Percentiles rank a stretch among this genome's conserved stretches.
These are phyloP conservation scores for Monochamus saltuarius DNA, from an alignment of 1,140 invertebrate species.

Conservation along the genomic window DNA sequence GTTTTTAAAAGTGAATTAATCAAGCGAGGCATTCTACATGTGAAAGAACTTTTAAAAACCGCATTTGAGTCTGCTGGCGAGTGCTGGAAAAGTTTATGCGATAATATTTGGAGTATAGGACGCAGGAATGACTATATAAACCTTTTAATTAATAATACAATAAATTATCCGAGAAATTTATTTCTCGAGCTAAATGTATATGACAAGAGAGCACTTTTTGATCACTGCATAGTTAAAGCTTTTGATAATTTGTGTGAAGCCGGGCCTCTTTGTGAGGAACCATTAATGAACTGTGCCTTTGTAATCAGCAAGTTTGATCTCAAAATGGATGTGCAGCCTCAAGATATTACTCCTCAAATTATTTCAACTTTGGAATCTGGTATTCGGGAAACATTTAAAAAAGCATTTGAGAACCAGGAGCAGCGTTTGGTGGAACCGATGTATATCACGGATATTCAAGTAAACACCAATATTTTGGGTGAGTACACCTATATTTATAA, in stretches of 20 bases:
- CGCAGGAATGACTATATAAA: constrained; percentile 38
- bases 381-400: constrained; percentile 85
- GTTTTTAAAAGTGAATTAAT: constrained; percentile 34
- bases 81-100: constrained; percentile 45
- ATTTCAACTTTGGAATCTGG: constrained; percentile 27
- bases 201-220: constrained; percentile 38
- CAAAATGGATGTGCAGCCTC: constrained; percentile 77
- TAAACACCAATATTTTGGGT: constrained; percentile 92
- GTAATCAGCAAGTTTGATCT: constrained; percentile 90
- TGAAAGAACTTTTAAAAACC: constrained; percentile 36
- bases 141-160: constrained; percentile 39
- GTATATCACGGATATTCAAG: constrained; percentile 93
- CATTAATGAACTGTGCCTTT: constrained; percentile 45
- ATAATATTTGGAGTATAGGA: constrained; percentile 56
- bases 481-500: constrained; percentile 51
- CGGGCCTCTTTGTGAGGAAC: constrained; percentile 49
- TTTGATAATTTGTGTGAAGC: constrained; percentile 45
- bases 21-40: constrained; percentile 37
- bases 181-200: constrained; percentile 35
- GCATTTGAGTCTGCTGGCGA: constrained; percentile 25
- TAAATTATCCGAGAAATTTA: constrained; percentile 37
- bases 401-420: constrained; percentile 85
- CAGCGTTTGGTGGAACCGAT: constrained; percentile 94
- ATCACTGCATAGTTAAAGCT: constrained; percentile 42
- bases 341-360: constrained; percentile 57